These are phyloP conservation scores for Oreochromis spilurus DNA, from an alignment of 2,113 vertebrate genomes.

Conservation along the genomic window DNA sequence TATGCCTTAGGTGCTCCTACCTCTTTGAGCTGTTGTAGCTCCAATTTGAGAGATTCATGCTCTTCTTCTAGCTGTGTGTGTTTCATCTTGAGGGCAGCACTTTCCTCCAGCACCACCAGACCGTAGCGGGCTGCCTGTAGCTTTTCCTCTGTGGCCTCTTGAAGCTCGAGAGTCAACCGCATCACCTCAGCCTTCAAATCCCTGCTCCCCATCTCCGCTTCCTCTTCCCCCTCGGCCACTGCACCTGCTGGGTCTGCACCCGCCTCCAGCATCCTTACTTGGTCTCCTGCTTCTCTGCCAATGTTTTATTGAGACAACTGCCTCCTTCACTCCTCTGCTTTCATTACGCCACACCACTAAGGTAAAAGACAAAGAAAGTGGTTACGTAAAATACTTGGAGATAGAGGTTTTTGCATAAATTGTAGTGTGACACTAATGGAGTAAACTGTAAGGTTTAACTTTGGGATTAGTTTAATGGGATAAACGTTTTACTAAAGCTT, in stretches of 20 bases:
- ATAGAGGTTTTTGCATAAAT: neutral
- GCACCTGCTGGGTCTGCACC: constrained; percentile 25
- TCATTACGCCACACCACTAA: constrained; percentile 43
- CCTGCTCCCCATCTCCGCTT: constrained; percentile 24
- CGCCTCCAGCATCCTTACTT: constrained; percentile 49
- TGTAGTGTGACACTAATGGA: neutral
- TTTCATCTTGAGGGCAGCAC: constrained; percentile 71
- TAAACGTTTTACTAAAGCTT: neutral
- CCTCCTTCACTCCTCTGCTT: constrained; percentile 33
- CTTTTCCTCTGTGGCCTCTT: constrained; percentile 81
- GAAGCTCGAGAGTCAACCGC: constrained; percentile 77
- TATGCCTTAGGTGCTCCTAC: constrained; percentile 46
- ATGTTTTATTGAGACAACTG: constrained; percentile 11
- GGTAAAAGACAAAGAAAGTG: neutral
- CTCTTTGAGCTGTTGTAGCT: constrained; percentile 79
- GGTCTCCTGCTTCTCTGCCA: constrained; percentile 24
- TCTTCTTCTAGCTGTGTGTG: constrained; percentile 78
- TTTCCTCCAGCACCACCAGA: constrained; percentile 82
- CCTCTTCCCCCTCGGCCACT: constrained; percentile 32
- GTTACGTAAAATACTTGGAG: constrained; percentile 1
- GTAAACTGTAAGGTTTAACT: neutral
- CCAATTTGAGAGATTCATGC: constrained; percentile 70
- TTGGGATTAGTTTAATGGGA: neutral
- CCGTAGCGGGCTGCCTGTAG: constrained; percentile 82
- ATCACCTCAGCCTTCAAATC: constrained; percentile 71